phyloP scores from a whole-genome alignment of 2,797 vertebrate genomes.

The Craterocephalus amniculus region DNA sequence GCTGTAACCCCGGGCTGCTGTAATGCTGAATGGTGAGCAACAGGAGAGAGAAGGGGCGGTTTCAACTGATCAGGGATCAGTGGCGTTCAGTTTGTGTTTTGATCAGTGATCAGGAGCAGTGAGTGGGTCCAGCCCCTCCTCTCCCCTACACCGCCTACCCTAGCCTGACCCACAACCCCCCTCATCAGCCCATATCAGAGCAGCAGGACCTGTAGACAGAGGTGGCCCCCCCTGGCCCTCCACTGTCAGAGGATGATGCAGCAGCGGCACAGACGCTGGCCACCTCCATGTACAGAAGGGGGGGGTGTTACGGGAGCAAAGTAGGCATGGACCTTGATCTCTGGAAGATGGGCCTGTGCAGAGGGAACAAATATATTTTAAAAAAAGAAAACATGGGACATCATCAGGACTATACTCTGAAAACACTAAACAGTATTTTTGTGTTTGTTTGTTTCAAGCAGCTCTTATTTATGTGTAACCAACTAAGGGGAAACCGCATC shows the following conservation, averaged over 20 bases:
- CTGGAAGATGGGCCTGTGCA: constrained; percentile 90
- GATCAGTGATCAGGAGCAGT: constrained; percentile 76
- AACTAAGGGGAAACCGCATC: background rate
- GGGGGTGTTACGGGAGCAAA: constrained; percentile 93
- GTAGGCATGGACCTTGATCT: constrained; percentile 94
- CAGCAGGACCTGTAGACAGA: constrained; percentile 83
- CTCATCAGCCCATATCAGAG: constrained; percentile 68
- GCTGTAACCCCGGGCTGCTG: constrained; percentile 34
- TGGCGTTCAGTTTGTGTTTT: constrained; percentile 60
- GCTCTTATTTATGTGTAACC: background rate
- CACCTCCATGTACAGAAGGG: constrained; percentile 88
- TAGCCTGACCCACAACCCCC: constrained; percentile 24
- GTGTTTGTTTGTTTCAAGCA: background rate
- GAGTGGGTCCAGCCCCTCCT: constrained; percentile 79
- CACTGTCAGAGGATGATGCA: constrained; percentile 91
- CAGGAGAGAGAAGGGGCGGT: constrained; percentile 69
- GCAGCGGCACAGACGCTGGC: constrained; percentile 91
- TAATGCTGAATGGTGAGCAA: constrained; percentile 42
- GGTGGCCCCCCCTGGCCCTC: constrained; percentile 79
- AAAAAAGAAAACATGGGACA: background rate
- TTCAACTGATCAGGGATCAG: constrained; percentile 70
- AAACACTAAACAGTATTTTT: background rate
- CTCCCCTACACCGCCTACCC: constrained; percentile 57
- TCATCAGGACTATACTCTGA: background rate
- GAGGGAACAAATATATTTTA: background rate